phyloP scores from a whole-genome alignment of 1,140 invertebrate genomes.

The Drosophila pallidifrons region DNA sequence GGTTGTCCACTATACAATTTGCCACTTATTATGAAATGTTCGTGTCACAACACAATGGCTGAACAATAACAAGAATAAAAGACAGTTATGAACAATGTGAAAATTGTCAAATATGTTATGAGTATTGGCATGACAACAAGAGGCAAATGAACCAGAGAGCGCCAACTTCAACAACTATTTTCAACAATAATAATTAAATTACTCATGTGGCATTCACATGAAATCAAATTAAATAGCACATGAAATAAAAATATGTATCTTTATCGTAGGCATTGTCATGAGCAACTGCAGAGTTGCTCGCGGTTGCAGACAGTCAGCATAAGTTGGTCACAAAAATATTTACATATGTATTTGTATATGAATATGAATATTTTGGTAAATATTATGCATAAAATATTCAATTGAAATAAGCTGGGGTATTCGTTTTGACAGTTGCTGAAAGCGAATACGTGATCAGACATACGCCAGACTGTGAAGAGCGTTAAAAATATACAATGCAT shows the following conservation, averaged over 20 bases:
- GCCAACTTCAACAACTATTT: background rate
- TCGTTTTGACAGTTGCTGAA: conserved; percentile 32
- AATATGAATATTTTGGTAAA: conserved; percentile 3
- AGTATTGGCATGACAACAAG: conserved; percentile 3
- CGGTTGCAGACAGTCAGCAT: background rate
- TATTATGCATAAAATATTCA: conserved; percentile 40
- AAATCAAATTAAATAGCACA: conserved; percentile 4
- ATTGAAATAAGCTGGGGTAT: conserved; percentile 27
- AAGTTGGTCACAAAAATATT: conserved; percentile 13
- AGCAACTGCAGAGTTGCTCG: background rate
- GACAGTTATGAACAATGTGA: conserved; percentile 1
- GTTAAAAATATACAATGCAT: conserved; percentile 1
- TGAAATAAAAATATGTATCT: conserved; percentile 1
- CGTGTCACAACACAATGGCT: conserved; percentile 5
- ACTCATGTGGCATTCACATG: background rate
- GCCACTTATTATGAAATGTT: conserved; percentile 13
- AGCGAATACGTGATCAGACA: conserved; percentile 13
- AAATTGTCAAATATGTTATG: background rate
- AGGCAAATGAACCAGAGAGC: conserved; percentile 3
- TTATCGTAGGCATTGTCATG: conserved; percentile 6
- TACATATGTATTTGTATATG: too few relatives aligned
- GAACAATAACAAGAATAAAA: background rate
- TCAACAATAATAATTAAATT: conserved; percentile 16
- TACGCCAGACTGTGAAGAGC: conserved; percentile 11
- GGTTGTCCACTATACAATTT: background rate